phyloP scores from a whole-genome alignment of 2,113 vertebrate species.

The Enhydra lutris region DNA sequence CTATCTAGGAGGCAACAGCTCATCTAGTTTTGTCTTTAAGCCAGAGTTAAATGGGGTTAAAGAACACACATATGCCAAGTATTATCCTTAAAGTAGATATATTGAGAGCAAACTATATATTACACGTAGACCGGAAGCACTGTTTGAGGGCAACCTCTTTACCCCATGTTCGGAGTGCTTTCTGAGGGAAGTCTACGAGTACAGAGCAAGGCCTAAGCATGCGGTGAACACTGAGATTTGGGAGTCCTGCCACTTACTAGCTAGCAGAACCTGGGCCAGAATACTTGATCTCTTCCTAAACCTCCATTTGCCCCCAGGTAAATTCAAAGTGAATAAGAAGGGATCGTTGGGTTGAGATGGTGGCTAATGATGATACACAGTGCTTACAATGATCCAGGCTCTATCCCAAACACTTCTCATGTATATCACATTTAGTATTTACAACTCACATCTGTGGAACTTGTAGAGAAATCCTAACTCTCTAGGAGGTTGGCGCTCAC shows the following conservation, averaged over 20 bases:
- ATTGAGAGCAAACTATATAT: neutral
- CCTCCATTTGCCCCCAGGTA: neutral
- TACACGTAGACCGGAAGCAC: neutral
- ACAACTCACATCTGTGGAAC: neutral
- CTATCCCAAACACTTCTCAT: neutral
- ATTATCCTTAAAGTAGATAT: neutral
- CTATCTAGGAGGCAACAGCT: too few species aligned
- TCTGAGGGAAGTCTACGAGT: neutral
- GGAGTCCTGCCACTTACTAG: neutral
- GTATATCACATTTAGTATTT: neutral
- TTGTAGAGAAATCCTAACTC: fast-evolving
- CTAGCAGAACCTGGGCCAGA: neutral
- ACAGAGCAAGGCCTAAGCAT: neutral
- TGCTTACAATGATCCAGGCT: neutral
- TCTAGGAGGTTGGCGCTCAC: neutral
- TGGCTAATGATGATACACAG: neutral
- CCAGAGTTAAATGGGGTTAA: too few species aligned
- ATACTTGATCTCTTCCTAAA: neutral
- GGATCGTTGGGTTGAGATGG: neutral
- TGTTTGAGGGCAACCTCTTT: neutral
- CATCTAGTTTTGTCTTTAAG: too few species aligned
- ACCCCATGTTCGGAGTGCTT: neutral
- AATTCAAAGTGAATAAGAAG: neutral
- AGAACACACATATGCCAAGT: too few species aligned
- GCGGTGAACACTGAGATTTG: neutral